Conservation (phyloP, 2,888 invertebrate species). For the Trissolcus japonicus region DNA sequence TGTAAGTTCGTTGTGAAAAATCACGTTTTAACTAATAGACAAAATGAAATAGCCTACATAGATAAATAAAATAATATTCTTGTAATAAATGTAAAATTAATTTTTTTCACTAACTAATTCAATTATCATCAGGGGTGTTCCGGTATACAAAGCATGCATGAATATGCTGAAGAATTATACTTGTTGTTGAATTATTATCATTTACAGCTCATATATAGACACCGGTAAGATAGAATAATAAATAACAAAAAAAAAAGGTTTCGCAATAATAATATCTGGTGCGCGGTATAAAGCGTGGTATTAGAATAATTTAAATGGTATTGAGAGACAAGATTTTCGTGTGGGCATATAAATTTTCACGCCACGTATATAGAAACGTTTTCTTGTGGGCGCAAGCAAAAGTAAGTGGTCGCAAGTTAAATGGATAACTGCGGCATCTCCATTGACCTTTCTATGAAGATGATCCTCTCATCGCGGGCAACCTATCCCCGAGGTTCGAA, state of each 20-base stretch:
- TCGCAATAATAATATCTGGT: slow-evolving; percentile 3
- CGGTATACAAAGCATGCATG: too few species aligned
- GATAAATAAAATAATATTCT: too few species aligned
- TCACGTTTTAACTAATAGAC: background rate
- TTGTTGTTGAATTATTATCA: too few species aligned
- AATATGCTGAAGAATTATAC: too few species aligned
- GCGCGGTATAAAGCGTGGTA: slow-evolving; percentile 15
- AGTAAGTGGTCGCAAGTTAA: slow-evolving; percentile 23
- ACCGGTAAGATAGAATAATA: slow-evolving; percentile 22
- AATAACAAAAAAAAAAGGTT: slow-evolving; percentile 18
- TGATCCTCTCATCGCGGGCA: slow-evolving; percentile 62
- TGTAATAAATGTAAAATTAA: too few species aligned
- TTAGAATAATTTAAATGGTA: slow-evolving; percentile 32
- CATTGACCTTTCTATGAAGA: slow-evolving; percentile 60
- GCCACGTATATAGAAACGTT: slow-evolving; percentile 4
- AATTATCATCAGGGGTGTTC: too few species aligned
- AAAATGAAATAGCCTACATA: too few species aligned
- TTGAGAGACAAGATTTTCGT: slow-evolving; percentile 40
- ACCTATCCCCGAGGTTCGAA: slow-evolving; percentile 62
- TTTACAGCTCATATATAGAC: slow-evolving; percentile 19
- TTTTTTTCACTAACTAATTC: too few species aligned
- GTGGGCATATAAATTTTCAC: slow-evolving; percentile 41
- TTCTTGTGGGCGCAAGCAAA: slow-evolving; percentile 11
- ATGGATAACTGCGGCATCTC: slow-evolving; percentile 35
- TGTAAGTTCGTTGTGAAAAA: background rate